Evolutionary conservation across 2,888 invertebrate species (phyloP), one percentile per base, ranked within the genome.

Genomic region (Rhagonycha lutea): DNA sequence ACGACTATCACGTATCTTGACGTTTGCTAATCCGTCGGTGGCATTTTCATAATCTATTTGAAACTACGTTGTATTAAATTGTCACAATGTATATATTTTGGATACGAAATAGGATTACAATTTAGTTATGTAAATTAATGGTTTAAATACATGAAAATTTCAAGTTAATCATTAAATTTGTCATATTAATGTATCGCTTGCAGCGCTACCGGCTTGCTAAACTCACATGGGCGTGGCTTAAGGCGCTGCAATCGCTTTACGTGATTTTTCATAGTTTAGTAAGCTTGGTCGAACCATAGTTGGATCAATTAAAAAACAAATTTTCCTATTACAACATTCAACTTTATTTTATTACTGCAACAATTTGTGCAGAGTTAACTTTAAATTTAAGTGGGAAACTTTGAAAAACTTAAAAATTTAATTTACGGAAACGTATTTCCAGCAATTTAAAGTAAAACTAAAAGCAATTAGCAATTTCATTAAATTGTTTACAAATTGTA

Each of bases 41-140:
- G 82, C 83, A 83, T 81, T 80, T 81, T 79, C 80, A 81, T 83
- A 83, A 83, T 83, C 83, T 82, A 81, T 82, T 82, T 82, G 81
- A 80, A 82, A 82, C 82, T 80, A 80, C 80, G 79, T 78, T 79
- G 80, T 81, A 82, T 83, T 83, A 83, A 82, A 82, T 82, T 83
- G 83, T 83, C 83, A 83, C 80, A 82, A 83, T 82, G 80, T 81
- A 78, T 75, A 75, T 47, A 47, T 47, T 47, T 47, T 47, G 47
- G 47, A 47, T 47, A 12, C 7, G 14, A 14, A 26, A 47, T 47
- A 47, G 47, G 47, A 47, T 47, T 47, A 47, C n/a, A 12, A 47
- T 47, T 47, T 47, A 47, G 47, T 12, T 47, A 47, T 47, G 47
- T 47, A 47, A 47, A 47, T 47, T 47, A 47, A 47, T 47, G 47